Evolutionary conservation across 2,113 vertebrate species (phyloP), one percentile per base, ranked within the genome.

Genomic region (Etheostoma spectabile): DNA sequence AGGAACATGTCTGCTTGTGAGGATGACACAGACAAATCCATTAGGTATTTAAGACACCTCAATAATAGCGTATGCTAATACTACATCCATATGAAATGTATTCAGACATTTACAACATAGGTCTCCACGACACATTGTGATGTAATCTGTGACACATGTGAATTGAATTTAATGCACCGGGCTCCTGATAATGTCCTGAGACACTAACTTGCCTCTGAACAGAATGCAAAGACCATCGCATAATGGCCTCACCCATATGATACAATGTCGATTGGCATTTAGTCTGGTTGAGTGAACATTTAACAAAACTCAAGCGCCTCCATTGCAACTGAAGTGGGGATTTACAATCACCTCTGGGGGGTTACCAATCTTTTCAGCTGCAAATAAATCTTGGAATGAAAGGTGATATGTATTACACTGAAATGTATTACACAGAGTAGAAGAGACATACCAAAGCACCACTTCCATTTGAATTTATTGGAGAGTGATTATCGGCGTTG

Each of bases 381-480:
- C 91, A 90, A 93, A 93, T 94, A 92, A 89, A 92, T 88, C 81
- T 51, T 27, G 30, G 77, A 86, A 85, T 86, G 86, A 93, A 86
- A 89, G 82, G 85, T 75, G 88, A 92, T 89, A 66, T 89, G 88
- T 79, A 76, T 84, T 85, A 89, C 84, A 88, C 67, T 64, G 79
- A 88, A 84, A 69, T 82, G 91, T 80, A 81, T 84, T 83, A 84
- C 80, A 73, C 56, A 18, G 66, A 86, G 77, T 77, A 74, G 52
- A 84, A 79, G 80, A 93, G 86, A 91, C 89, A 88, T 78, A 83
- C 55, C 81, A 83, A 79, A 88, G 87, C 84, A 83, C 78, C 86
- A 86, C 90, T 88, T 93, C 80, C 80, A 91, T 89, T 92, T 82
- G 86, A 90, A 93, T 94, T 93, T 90, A 90, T 91, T 85, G 85